Evolutionary conservation across 2,113 vertebrate species (phyloP), one percentile per base, ranked within the genome.

Genomic region (Anser cygnoides): DNA sequence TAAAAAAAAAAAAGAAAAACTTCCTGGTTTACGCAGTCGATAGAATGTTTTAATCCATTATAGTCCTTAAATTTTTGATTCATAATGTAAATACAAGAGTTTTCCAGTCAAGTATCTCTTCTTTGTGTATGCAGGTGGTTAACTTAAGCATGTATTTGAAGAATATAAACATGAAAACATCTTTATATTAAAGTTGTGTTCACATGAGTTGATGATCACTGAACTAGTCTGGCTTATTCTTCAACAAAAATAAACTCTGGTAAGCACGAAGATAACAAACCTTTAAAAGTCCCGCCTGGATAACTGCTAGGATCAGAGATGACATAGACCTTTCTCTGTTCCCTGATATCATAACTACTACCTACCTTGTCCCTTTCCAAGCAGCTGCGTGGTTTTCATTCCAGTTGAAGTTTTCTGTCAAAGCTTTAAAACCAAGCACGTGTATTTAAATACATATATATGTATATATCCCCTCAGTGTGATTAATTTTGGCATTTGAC

Each of bases 391-490:
- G 61, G 3, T 11, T 91, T 89, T 72, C 3, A 1, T 67, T 78
- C 46, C 37, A 46, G 14, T 2, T 67, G 58, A 72, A 68, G 33
- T 13, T 77, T 91, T 94, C 41, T 77, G 21, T 46, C 49, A 92
- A 33, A 76, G 26, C 13, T 84, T 84, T 61, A 44, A 68, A 61
- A 89, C 13, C 13, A 57, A 67, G 31, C 10, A 12, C 19, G 8
- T 55, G 21, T 2, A 83, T 87, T 79, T 3, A 49, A 65, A 35
- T 37, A 4, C 1, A 23, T 33, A 22, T 25, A 50, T 25, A 50
- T 49, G 10, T 49, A 2, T 1, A 0, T 58, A 6, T 62, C 21
- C 9, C 13, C 18, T 44, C 9, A 11, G 6, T 19, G 37, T 39
- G 4, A 29, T 62, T 29, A 20, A 31, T 39, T 68, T 17, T 85